phyloP scores from a whole-genome alignment of 2,888 invertebrate species.

The Drosophila barbarae region DNA sequence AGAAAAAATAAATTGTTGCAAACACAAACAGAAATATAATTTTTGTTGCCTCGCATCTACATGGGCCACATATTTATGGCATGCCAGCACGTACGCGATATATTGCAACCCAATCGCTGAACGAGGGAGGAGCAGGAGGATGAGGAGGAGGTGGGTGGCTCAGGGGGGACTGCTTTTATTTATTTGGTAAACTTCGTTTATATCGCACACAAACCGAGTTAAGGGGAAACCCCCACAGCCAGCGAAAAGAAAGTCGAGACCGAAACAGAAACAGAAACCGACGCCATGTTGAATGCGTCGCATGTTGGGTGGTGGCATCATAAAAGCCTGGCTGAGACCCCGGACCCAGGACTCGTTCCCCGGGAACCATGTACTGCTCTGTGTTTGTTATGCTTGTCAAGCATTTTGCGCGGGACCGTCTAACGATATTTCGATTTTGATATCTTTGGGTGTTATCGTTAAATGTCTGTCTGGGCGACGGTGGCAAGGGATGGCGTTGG shows the following conservation, averaged over 20 bases:
- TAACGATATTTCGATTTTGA: constrained; percentile 75
- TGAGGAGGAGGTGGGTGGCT: not conserved
- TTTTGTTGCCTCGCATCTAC: constrained; percentile 60
- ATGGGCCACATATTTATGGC: constrained; percentile 67
- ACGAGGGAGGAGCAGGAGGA: not conserved
- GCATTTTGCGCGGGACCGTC: constrained; percentile 65
- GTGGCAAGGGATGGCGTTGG: not conserved
- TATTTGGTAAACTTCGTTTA: constrained; percentile 72
- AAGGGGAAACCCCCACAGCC: constrained; percentile 29
- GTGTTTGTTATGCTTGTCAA: constrained; percentile 77
- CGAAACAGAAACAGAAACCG: constrained; percentile 41
- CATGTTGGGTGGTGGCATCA: constrained; percentile 41
- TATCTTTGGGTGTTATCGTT: constrained; percentile 76
- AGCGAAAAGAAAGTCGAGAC: constrained; percentile 39
- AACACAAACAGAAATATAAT: constrained; percentile 74
- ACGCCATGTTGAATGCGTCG: constrained; percentile 66
- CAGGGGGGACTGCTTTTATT: constrained; percentile 54
- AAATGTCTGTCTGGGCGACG: constrained; percentile 53
- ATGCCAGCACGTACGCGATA: constrained; percentile 74
- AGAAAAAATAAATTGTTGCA: constrained; percentile 64
- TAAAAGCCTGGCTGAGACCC: constrained; percentile 54
- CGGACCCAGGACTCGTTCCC: constrained; percentile 10
- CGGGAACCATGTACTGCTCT: constrained; percentile 57
- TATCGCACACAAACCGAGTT: constrained; percentile 51
- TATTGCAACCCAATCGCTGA: constrained; percentile 66